Base-by-base conservation (phyloP, 2,113 vertebrate species). In the Guaruba guarouba region DNA sequence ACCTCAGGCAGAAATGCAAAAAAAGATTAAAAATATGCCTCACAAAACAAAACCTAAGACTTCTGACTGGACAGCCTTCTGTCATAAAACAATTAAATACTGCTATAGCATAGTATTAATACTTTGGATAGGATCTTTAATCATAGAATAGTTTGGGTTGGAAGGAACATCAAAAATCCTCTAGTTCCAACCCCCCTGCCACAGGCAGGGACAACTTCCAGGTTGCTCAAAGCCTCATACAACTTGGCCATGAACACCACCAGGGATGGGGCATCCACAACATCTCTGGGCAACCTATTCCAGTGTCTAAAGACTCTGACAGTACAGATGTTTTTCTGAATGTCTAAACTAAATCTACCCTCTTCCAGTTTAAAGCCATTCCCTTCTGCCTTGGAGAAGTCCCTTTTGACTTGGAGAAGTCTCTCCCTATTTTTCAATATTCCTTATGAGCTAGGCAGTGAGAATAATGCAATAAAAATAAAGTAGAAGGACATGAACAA, bases 181-280 rank as follows among this genome's bases (percentile, higher is more conserved):
- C 3, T 61, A 11, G 10, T 69, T 78, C 15, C 22, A 82, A 6
- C 0, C 1, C 1, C 4, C 1, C 3, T 46, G 23, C 10, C 8
- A 17, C 7, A 1, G 28, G 4, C 28, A 46, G 13, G 11, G 4
- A 51, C 29, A 70, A 1, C 8, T 78, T 71, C 15, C 49, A 92
- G 8, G 5, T 10, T 92, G 33, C 39, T 41, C 9, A 35, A 46
- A 81, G 6, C 10, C 17, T 0, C 33, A 19, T 46, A 11, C 29
- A 31, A 4, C 16, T 6, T 67, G 25, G 13, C 17, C 18, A 37
- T 61, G 17, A 71, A 17, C 13, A 9, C 1, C 31, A 24, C 17
- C 37, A 68, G 8, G 14, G 25, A 51, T 2, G 18, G 18, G 6
- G 2, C 16, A 52, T 2, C 23, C 16, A 13, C 46, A 67, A 0